phyloP scores from a whole-genome alignment of 2,888 invertebrate genomes.

The Tetheella fluctuosa region DNA sequence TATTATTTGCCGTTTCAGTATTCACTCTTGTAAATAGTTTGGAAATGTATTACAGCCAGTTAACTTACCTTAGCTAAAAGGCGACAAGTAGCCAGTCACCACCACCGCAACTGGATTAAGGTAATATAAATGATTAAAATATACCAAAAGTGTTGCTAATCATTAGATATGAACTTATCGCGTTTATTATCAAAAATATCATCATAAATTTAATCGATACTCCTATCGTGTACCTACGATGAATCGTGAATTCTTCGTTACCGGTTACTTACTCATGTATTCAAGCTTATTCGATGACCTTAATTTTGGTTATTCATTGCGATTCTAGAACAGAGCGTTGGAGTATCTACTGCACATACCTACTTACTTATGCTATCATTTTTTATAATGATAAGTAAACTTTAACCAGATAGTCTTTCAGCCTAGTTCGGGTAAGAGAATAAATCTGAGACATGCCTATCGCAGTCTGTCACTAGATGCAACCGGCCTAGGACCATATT shows the following conservation, averaged over 20 bases:
- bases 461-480: too few species aligned
- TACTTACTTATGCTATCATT: too few species aligned
- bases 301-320: background rate
- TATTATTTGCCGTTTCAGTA: too few species aligned
- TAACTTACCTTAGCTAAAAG: constrained; percentile 44
- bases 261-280: background rate
- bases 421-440: too few species aligned
- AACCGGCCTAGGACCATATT: too few species aligned
- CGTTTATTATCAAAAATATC: constrained; percentile 18
- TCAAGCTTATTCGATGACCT: background rate
- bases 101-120: constrained; percentile 59
- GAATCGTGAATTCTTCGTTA: background rate
- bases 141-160: constrained; percentile 53
- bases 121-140: constrained; percentile 61
- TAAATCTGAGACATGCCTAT: too few species aligned
- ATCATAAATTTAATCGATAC: constrained; percentile 11
- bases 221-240: constrained; percentile 9
- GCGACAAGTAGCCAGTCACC: constrained; percentile 43
- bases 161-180: constrained; percentile 46
- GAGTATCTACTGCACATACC: too few species aligned
- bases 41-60: background rate
- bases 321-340: background rate
- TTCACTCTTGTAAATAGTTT: too few species aligned
- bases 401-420: too few species aligned
- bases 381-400: too few species aligned